Evolutionary conservation across 2,888 invertebrate species (phyloP), one percentile per base, ranked within the genome.

Genomic region (Perdita meconis): DNA sequence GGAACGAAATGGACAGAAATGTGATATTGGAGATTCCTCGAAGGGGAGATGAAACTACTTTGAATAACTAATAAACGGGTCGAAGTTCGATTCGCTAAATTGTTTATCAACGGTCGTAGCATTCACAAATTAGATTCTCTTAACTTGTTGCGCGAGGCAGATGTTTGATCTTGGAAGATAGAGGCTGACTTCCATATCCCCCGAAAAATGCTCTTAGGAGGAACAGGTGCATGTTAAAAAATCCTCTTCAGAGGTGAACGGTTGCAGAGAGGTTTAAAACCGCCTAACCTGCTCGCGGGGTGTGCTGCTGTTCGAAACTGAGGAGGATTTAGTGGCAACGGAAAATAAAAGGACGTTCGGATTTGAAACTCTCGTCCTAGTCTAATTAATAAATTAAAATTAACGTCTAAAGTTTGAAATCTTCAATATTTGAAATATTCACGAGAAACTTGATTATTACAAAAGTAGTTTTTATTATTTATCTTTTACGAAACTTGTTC

Each of bases 151-250:
- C 84, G 77, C 81, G 77, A 78, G 77, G 81, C 85, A 85, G 85
- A 85, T 85, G 85, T 85, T 85, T 78, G 80, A 83, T 82, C 71
- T 61, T 71, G 67, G 57, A 60, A 79, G 80, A 83, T 80, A 83
- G 80, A 82, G 80, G 51, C 72, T 65, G 53, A 69, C 82, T 75
- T 75, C 77, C 84, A 79, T n/a, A n/a, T 79, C 79, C 80, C 77
- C 70, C 66, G 82, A 75, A 82, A 81, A 83, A 83, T 84, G 64
- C 71, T 80, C 71, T 73, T 82, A 75, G 78, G 73, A 47, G 63
- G 79, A 82, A 82, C 82, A 81, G 80, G 79, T 84, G 82, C 80
- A 65, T 70, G 75, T 79, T 61, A 82, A 86, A 85, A 84, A 84
- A 81, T 83, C 73, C 78, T 74, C 78, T 70, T 72, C 75, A 68